These are phyloP conservation scores for Peribatodes rhomboidaria DNA, from an alignment of 2,888 invertebrate species.

Conservation along the genomic window DNA sequence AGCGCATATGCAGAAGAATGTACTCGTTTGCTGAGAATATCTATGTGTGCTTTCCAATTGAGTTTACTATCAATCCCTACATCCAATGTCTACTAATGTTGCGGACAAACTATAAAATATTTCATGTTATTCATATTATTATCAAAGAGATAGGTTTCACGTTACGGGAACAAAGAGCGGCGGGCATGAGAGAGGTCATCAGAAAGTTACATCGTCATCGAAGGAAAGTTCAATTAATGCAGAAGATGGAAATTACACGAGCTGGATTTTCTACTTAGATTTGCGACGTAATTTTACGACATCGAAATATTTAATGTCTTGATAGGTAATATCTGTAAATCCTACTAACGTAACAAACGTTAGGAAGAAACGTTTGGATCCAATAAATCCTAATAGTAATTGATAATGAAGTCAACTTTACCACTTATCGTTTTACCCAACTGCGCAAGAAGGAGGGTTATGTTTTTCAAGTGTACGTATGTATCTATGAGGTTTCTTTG, in stretches of 20 bases:
- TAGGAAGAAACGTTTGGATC: too few relatives aligned
- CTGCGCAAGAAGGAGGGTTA: too few relatives aligned
- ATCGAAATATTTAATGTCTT: neutral
- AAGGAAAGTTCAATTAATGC: constrained; percentile 26
- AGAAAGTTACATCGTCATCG: constrained; percentile 15
- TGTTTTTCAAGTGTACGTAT: too few relatives aligned
- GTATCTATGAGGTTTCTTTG: too few relatives aligned
- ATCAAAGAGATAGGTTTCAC: constrained; percentile 29
- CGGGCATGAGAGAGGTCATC: constrained; percentile 36
- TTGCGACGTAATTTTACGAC: neutral
- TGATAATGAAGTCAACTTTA: too few relatives aligned
- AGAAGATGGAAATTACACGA: constrained; percentile 11
- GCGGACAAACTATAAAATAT: constrained; percentile 12
- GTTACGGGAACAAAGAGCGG: constrained; percentile 25
- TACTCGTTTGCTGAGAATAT: too few relatives aligned
- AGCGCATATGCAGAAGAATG: too few relatives aligned
- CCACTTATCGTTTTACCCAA: too few relatives aligned
- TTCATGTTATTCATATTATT: constrained; percentile 18
- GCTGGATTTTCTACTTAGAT: neutral
- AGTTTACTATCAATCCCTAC: neutral
- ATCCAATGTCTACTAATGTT: neutral
- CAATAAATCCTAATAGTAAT: too few relatives aligned
- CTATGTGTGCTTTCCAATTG: too few relatives aligned
- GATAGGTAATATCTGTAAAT: too few relatives aligned
- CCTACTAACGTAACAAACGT: too few relatives aligned